Conservation (phyloP, 1,140 invertebrate genomes). For the Orussus abietinus region DNA sequence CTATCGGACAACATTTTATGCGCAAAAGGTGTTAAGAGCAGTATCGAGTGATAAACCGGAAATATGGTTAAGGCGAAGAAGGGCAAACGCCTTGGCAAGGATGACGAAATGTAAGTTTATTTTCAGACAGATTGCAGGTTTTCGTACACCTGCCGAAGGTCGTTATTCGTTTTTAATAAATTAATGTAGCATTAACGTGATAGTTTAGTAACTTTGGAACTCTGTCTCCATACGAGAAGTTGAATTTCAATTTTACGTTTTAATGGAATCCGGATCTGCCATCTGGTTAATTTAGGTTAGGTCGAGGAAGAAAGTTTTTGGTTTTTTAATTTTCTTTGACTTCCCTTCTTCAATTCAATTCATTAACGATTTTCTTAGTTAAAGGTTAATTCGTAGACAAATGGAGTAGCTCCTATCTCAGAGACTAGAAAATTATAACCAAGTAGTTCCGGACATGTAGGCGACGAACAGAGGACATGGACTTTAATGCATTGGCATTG, state of each 20-base stretch:
- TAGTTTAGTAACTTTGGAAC: constrained; percentile 32
- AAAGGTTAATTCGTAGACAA: neutral
- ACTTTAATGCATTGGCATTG: too few species aligned
- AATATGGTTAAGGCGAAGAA: constrained; percentile 70
- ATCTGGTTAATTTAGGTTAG: constrained; percentile 17
- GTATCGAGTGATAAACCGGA: constrained; percentile 19
- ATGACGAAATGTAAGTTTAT: constrained; percentile 61
- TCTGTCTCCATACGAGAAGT: constrained; percentile 21
- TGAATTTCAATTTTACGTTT: constrained; percentile 11
- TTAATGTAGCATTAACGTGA: constrained; percentile 38
- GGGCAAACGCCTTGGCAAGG: constrained; percentile 61
- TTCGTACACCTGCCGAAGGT: constrained; percentile 4
- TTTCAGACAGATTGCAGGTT: constrained; percentile 22
- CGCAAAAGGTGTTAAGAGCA: constrained; percentile 18
- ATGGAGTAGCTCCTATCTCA: constrained; percentile 1
- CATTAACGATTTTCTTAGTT: neutral
- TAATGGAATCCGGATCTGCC: constrained; percentile 2
- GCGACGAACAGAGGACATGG: neutral
- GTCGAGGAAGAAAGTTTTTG: neutral
- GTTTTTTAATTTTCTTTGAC: neutral
- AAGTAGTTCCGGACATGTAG: neutral
- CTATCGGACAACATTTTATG: constrained; percentile 10
- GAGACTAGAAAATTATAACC: neutral
- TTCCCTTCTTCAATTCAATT: neutral
- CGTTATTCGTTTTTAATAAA: constrained; percentile 26